Percentiles rank a stretch among this genome's conserved stretches.
Conservation (phyloP, 2,797 vertebrate genomes). For the Squalus acanthias region DNA sequence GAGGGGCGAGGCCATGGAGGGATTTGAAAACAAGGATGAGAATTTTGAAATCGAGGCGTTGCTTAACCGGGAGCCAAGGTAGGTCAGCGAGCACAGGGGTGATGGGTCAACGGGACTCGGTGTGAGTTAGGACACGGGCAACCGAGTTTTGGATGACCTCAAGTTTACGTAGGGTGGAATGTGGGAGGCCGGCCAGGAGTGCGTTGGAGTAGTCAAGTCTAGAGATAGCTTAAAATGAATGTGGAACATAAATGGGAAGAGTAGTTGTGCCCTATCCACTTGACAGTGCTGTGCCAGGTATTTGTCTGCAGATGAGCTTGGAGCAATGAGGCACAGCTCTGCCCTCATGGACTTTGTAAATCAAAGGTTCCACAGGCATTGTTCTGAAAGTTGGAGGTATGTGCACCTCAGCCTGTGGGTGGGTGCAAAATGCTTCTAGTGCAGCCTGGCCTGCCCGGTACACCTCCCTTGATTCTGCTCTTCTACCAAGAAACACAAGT, state of each 20-base stretch:
- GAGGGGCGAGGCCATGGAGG: too few relatives aligned
- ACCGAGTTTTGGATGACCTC: too few relatives aligned
- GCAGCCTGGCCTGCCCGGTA: neutral
- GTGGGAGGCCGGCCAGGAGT: too few relatives aligned
- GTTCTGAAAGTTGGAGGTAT: neutral
- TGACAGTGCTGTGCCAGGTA: neutral
- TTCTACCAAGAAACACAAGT: neutral
- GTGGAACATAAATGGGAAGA: neutral
- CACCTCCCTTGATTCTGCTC: neutral
- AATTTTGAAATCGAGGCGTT: too few relatives aligned
- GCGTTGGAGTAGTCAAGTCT: too few relatives aligned
- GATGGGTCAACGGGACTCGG: too few relatives aligned
- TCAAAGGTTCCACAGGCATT: neutral
- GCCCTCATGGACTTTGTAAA: neutral
- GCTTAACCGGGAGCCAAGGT: too few relatives aligned
- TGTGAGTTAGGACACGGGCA: too few relatives aligned
- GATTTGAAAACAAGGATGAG: too few relatives aligned
- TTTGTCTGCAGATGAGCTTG: neutral
- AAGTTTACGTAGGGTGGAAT: too few relatives aligned
- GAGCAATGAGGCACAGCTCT: neutral
- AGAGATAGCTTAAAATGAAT: neutral
- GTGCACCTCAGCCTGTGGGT: neutral
- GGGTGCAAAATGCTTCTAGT: neutral
- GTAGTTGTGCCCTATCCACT: neutral
- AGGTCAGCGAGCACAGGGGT: too few relatives aligned